Base-by-base conservation (phyloP, 2,888 invertebrate species). In the Rhagium mordax region DNA sequence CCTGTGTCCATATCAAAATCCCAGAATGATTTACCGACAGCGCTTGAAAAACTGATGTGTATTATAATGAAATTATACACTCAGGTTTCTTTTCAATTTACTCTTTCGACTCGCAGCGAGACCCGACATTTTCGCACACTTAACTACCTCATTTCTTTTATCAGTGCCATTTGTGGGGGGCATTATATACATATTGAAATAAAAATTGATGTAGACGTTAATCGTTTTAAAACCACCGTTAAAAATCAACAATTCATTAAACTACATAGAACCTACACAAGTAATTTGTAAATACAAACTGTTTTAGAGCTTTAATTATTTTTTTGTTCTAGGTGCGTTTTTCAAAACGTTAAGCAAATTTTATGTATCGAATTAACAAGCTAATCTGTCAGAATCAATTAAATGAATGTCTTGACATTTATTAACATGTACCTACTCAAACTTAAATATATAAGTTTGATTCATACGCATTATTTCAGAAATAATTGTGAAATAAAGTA, bases 61-160 rank as follows among this genome's bases (percentile, higher is more conserved):
- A 64, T 64, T 27, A 64, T 49, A 64, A 64, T 21, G 24, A 64
- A 64, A 64, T 64, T 64, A 59, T 27, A 64, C 64, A 64, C 64
- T 49, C 49, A 51, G 64, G 49, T 64, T 64, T 15, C 49, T 64
- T 64, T 64, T 64, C 64, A 64, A 64, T 64, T 64, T 64, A 51
- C 24, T 48, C 49, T 64, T 64, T 49, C 64, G 27, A 29, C 10
- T 64, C 29, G 24, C 48, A n/a, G 18, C 27, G 24, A 27, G 61
- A 4, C 2, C 64, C 64, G 64, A 64, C 64, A 49, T 49, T 51
- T 64, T 64, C 64, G 49, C 51, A 64, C 48, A 64, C 64, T 64
- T 64, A 59, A 33, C 59, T 29, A 29, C 59, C 33, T 59, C 6
- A 20, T 27, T 57, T 15, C 55, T 24, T 57, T 59, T 29, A 59